phyloP scores from a whole-genome alignment of 35 echinoderm and acorn worm genomes.

The Patiria miniata region DNA sequence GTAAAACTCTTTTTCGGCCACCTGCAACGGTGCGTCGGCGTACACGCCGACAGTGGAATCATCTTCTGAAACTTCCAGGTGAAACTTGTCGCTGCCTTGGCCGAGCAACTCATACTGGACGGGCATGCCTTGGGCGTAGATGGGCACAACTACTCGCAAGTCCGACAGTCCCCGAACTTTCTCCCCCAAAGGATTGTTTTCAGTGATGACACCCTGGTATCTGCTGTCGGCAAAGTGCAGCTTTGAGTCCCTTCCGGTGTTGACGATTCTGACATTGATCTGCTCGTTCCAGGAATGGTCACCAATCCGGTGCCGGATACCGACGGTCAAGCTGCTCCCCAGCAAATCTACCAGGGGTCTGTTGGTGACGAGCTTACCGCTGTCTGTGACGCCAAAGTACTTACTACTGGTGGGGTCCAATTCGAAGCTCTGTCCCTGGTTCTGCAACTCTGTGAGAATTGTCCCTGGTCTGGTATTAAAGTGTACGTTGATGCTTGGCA shows the following conservation, averaged over 20 bases:
- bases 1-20: conserved; percentile 5
- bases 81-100: background rate
- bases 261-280: conserved; percentile 29
- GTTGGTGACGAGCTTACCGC: conserved; percentile 19
- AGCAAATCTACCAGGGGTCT: background rate
- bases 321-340: background rate
- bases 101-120: background rate
- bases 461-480: conserved; percentile 21
- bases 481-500: conserved; percentile 22
- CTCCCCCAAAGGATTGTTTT: conserved; percentile 8
- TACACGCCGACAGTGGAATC: background rate
- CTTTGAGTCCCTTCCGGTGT: conserved; percentile 2
- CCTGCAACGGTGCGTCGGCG: background rate
- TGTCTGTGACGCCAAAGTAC: conserved; percentile 24
- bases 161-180: conserved; percentile 8
- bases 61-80: background rate
- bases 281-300: conserved; percentile 13
- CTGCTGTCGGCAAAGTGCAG: conserved; percentile 16
- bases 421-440: conserved; percentile 26
- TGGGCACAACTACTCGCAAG: background rate
- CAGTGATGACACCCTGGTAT: conserved; percentile 15
- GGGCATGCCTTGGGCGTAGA: conserved; percentile 11
- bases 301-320: background rate
- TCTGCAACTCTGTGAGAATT: conserved; percentile 16
- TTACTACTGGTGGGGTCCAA: background rate